Evolutionary conservation across 2,888 invertebrate species (phyloP), one percentile per base, ranked within the genome.

Genomic region (Sesamia inferens): DNA sequence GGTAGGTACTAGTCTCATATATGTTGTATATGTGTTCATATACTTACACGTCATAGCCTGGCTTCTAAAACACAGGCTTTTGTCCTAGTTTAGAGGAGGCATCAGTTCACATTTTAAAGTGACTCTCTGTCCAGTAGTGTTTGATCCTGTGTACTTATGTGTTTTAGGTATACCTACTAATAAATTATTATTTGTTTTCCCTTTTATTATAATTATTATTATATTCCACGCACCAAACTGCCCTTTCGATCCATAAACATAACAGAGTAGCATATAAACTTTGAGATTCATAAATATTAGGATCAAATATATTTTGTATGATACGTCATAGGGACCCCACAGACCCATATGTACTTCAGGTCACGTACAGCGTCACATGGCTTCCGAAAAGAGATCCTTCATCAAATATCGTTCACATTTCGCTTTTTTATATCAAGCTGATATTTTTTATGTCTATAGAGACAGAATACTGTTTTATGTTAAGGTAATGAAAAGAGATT

Each of bases 401-500:
- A 85, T 86, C 82, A 86, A 85, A 84, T 86, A 85, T 73, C 85
- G 85, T 74, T 85, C 79, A 74, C 68, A 82, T 82, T 79, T 70
- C 76, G 65, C 78, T 84, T 84, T 86, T 85, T 78, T 62, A 58
- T 79, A 71, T 71, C 64, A 73, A 63, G 57, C 62, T 57, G 59
- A 58, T 71, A 79, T 73, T 71, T 70, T 74, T 65, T 79, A 78
- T 73, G 67, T 67, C 22, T 73, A 69, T 44, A 59, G 59, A 69
- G 24, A 57, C 22, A 54, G 13, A 13, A n/a, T 5, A 48, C 2
- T 64, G n/a, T 48, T 80, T 66, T 74, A 13, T 11, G 24, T 57
- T 66, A 31, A 55, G 3, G 24, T 51, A 51, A 76, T 55, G 47
- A 67, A 42, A n/a, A 19, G 31, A 31, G 48, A 55, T 64, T 78